Percentiles rank a stretch among this genome's conserved stretches.
These are phyloP conservation scores for Matsumurasca onukii DNA, from an alignment of 1,140 invertebrate species.

Conservation along the genomic window DNA sequence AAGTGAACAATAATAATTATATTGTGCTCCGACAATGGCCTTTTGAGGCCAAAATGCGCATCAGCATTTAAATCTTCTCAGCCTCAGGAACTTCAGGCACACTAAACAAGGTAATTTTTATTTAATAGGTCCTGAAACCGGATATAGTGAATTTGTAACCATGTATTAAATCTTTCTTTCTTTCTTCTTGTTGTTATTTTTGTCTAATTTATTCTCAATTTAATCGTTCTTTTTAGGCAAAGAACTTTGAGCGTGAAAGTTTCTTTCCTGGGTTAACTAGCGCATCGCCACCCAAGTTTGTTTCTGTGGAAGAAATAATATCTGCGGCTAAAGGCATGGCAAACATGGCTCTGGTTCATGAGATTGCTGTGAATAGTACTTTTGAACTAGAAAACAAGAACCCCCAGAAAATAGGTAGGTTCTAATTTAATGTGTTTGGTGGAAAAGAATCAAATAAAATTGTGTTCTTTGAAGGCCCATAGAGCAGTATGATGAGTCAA, in stretches of 20 bases:
- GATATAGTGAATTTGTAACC: no score
- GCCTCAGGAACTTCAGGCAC: no score
- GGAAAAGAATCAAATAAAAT: conserved; percentile 20
- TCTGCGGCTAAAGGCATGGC: conserved; percentile 84
- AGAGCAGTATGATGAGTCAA: no score
- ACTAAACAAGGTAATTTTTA: neutral
- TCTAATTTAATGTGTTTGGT: no score
- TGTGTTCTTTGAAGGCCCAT: neutral
- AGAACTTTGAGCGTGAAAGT: conserved; percentile 27
- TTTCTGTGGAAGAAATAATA: conserved; percentile 87
- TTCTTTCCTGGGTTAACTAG: conserved; percentile 54
- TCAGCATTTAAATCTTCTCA: no score
- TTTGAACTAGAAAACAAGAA: conserved; percentile 82
- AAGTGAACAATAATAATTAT: no score
- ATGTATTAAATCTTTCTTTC: neutral
- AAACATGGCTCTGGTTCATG: conserved; percentile 93
- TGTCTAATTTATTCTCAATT: neutral
- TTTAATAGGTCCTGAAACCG: neutral
- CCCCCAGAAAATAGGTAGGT: conserved; percentile 69
- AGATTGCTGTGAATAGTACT: conserved; percentile 91
- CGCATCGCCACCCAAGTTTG: conserved; percentile 83
- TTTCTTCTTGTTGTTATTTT: neutral
- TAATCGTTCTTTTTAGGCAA: neutral
- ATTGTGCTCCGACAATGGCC: no score
- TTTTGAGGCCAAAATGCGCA: no score